A percentile compares a stretch with the other conserved stretches of the same genome.
Evolutionary conservation across 2,888 invertebrate species (phyloP).

Genomic region (Geophilus truncorum): DNA sequence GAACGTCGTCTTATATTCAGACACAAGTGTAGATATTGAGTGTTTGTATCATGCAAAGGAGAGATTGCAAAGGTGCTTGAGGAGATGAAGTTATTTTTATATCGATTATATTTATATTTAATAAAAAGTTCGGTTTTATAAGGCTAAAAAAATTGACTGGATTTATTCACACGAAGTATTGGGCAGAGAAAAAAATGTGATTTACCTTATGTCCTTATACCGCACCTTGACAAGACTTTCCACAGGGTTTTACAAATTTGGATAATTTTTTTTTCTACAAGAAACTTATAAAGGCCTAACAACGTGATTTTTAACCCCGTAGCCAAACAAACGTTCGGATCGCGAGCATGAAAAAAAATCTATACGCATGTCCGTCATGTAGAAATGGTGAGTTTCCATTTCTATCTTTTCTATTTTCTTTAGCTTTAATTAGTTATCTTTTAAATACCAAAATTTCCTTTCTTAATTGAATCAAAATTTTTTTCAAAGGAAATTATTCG

Average conservation of each 20-base stretch:
- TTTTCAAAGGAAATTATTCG: too few species aligned
- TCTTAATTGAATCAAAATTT: too few species aligned
- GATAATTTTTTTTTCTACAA: neutral
- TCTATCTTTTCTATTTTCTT: neutral
- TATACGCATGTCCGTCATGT: constrained; percentile 25
- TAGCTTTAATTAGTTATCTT: too few species aligned
- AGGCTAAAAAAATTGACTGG: neutral
- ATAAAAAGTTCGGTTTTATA: neutral
- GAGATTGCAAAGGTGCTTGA: constrained; percentile 15
- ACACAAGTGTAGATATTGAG: neutral
- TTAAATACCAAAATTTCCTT: too few species aligned
- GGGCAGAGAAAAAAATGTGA: neutral
- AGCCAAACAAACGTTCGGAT: constrained; percentile 11
- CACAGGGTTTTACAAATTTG: neutral
- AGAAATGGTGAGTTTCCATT: constrained; percentile 25
- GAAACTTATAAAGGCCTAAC: neutral
- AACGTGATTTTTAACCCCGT: constrained; percentile 20
- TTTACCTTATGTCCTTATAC: neutral
- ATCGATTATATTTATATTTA: neutral
- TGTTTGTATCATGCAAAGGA: neutral
- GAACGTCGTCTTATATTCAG: too few species aligned
- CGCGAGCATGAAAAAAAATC: constrained; percentile 20
- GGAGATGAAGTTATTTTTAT: neutral
- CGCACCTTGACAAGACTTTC: constrained; percentile 22
- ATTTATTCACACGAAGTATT: neutral